Evolutionary conservation across 1,140 invertebrate species (phyloP).

Genomic region (Halictus rubicundus): DNA sequence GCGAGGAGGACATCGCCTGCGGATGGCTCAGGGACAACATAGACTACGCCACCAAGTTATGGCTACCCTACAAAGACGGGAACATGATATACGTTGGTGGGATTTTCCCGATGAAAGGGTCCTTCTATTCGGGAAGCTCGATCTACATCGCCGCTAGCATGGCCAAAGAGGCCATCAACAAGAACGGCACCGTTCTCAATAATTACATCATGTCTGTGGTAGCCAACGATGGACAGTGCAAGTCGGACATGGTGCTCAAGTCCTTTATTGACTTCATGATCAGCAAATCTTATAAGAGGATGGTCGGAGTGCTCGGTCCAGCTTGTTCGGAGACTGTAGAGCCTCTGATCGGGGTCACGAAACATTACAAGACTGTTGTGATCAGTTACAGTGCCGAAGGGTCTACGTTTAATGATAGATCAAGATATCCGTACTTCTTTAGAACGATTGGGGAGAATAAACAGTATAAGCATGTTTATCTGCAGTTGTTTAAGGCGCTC

Average conservation of each 20-base stretch:
- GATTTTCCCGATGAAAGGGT: slow-evolving; percentile 87
- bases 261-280: slow-evolving; percentile 88
- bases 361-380: slow-evolving; percentile 88
- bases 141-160: slow-evolving; percentile 84
- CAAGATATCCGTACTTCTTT: slow-evolving; percentile 91
- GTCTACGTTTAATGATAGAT: slow-evolving; percentile 85
- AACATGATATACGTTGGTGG: slow-evolving; percentile 85
- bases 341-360: slow-evolving; percentile 90
- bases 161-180: slow-evolving; percentile 86
- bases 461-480: slow-evolving; percentile 87
- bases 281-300: slow-evolving; percentile 79
- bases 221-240: slow-evolving; percentile 86
- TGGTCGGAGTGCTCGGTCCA: slow-evolving; percentile 90
- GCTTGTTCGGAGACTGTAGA: slow-evolving; percentile 93
- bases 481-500: slow-evolving; percentile 84
- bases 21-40: slow-evolving; percentile 84
- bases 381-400: slow-evolving; percentile 93
- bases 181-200: slow-evolving; percentile 82
- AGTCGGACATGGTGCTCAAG: slow-evolving; percentile 89
- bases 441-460: slow-evolving; percentile 91
- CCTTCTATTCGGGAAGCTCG: slow-evolving; percentile 83
- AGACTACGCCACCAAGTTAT: slow-evolving; percentile 79
- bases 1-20: slow-evolving; percentile 84
- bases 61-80: slow-evolving; percentile 81
- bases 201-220: slow-evolving; percentile 84